Conservation (phyloP, 2,113 vertebrate genomes). For the Syrrhaptes paradoxus region DNA sequence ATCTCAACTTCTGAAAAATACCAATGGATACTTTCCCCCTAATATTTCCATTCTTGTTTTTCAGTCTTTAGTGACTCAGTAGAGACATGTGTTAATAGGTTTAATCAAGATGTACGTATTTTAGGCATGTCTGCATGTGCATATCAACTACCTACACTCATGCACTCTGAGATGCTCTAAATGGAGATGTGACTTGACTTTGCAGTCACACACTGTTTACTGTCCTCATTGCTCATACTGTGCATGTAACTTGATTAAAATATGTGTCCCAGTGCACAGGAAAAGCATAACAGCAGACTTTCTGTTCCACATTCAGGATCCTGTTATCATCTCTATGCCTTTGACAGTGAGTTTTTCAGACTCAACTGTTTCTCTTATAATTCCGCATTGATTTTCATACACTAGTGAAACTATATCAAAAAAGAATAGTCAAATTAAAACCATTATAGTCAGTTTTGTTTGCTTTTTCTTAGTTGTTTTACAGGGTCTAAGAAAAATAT, state of each 20-base stretch:
- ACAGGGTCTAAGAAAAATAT: neutral
- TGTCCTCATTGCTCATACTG: neutral
- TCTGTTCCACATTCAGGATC: neutral
- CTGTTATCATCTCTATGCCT: neutral
- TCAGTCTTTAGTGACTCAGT: neutral
- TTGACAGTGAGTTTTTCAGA: neutral
- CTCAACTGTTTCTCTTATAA: neutral
- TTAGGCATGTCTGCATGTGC: neutral
- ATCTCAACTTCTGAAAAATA: neutral
- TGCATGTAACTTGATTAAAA: neutral
- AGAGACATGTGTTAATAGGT: neutral
- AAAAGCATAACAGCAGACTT: neutral
- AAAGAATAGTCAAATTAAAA: neutral
- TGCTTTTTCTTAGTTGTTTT: neutral
- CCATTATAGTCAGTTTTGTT: neutral
- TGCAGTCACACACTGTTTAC: neutral
- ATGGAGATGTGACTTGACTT: fast-evolving
- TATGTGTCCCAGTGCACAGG: neutral
- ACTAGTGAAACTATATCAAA: neutral
- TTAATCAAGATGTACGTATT: neutral
- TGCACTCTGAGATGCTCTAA: neutral
- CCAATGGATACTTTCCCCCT: neutral
- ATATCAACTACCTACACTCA: neutral
- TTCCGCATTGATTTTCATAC: neutral
- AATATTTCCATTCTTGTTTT: neutral